Conservation (phyloP, 2,113 vertebrate species). For the Silurus meridionalis region DNA sequence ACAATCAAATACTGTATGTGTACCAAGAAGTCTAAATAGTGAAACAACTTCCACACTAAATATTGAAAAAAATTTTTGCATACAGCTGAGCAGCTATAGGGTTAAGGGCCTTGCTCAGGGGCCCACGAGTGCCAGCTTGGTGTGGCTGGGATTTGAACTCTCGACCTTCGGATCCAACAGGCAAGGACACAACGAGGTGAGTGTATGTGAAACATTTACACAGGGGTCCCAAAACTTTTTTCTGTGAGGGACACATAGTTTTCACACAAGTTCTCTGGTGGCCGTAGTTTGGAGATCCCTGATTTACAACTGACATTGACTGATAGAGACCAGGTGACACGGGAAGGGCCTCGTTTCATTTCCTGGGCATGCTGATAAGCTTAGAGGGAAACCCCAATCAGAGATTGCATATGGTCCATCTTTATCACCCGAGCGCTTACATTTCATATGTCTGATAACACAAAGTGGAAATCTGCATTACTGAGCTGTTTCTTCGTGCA, state of each 20-base stretch:
- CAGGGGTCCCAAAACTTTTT: too few relatives aligned
- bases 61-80: neutral
- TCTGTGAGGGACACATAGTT: too few relatives aligned
- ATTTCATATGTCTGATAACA: neutral
- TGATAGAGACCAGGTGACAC: too few relatives aligned
- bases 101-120: too few relatives aligned
- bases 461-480: neutral
- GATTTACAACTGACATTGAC: too few relatives aligned
- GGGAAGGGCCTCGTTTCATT: neutral
- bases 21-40: too few relatives aligned
- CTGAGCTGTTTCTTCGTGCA: neutral
- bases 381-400: slow-evolving; percentile 11
- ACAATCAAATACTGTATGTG: neutral
- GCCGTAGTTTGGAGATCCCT: too few relatives aligned
- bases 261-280: too few relatives aligned
- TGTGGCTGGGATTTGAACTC: too few relatives aligned
- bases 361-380: slow-evolving; percentile 4
- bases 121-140: too few relatives aligned
- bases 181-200: slow-evolving; percentile 24
- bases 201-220: neutral
- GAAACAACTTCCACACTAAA: neutral
- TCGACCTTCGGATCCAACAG: neutral
- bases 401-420: neutral
- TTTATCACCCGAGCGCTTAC: neutral
- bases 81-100: too few relatives aligned